Conservation (phyloP, 2,797 vertebrate genomes). For the Etheostoma nigrum region DNA sequence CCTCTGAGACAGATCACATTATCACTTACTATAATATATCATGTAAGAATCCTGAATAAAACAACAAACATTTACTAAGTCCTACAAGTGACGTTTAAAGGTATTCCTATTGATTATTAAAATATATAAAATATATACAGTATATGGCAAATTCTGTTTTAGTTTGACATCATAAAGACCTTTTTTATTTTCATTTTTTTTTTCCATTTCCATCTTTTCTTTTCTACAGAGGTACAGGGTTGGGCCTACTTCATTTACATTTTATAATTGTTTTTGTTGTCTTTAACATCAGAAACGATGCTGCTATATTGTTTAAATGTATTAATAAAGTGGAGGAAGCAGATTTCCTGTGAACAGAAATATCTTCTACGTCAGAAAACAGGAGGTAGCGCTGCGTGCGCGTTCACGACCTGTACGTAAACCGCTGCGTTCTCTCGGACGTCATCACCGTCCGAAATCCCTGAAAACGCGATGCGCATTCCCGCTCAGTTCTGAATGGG, state of each 20-base stretch:
- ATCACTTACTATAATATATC: constrained; percentile 21
- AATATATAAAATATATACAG: too few relatives aligned
- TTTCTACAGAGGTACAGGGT: too few relatives aligned
- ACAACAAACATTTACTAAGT: background rate
- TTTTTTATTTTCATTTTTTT: too few relatives aligned
- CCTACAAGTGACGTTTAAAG: background rate
- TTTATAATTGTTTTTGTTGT: too few relatives aligned
- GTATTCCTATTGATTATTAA: too few relatives aligned
- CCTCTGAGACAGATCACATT: constrained; percentile 23
- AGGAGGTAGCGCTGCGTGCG: constrained; percentile 50
- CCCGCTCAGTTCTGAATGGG: constrained; percentile 73
- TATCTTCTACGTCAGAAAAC: constrained; percentile 42
- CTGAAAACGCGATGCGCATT: constrained; percentile 74
- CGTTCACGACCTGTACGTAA: constrained; percentile 36
- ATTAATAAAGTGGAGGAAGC: background rate
- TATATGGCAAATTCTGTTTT: too few relatives aligned
- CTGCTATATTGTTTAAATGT: too few relatives aligned
- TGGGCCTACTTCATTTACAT: too few relatives aligned
- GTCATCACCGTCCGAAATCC: constrained; percentile 76
- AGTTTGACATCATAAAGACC: too few relatives aligned
- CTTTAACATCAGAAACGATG: too few relatives aligned
- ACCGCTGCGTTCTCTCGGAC: constrained; percentile 56
- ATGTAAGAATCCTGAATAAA: constrained; percentile 1
- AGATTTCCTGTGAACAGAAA: constrained; percentile 9
- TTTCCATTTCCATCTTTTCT: too few relatives aligned